Conservation (phyloP, 1,140 invertebrate species). For the Hyles vespertilio region DNA sequence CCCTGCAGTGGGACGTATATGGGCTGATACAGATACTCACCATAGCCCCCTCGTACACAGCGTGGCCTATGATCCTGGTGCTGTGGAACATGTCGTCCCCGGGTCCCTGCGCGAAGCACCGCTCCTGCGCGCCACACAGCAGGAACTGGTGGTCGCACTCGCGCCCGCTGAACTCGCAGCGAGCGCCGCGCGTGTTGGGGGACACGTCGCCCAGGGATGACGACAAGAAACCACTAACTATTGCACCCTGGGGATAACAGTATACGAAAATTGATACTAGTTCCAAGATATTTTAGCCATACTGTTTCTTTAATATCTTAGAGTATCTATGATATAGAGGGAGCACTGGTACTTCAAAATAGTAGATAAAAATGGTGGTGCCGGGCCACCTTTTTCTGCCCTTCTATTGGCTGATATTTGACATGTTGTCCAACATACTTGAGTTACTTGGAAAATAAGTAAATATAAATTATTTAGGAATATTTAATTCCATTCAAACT, state of each 20-base stretch:
- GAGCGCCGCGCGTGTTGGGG: slow-evolving; percentile 89
- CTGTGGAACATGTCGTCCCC: slow-evolving; percentile 94
- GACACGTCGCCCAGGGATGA: slow-evolving; percentile 94
- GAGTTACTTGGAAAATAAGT: too few species aligned
- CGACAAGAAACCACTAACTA: slow-evolving; percentile 93
- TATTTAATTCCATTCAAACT: too few species aligned
- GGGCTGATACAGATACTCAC: slow-evolving; percentile 70
- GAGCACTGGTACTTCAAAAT: too few species aligned
- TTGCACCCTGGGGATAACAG: slow-evolving; percentile 79
- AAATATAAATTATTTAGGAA: too few species aligned
- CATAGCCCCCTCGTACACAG: slow-evolving; percentile 84
- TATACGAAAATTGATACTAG: neutral
- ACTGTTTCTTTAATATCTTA: too few species aligned
- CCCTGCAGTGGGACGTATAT: too few species aligned
- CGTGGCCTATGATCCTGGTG: slow-evolving; percentile 90
- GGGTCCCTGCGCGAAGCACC: slow-evolving; percentile 90
- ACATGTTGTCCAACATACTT: too few species aligned
- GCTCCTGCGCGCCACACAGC: slow-evolving; percentile 81
- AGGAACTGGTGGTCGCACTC: slow-evolving; percentile 86
- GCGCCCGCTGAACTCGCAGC: slow-evolving; percentile 85
- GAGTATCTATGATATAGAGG: too few species aligned
- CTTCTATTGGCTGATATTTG: too few species aligned
- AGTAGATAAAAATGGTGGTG: too few species aligned
- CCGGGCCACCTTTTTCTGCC: too few species aligned
- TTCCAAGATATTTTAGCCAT: too few species aligned